phyloP scores from a whole-genome alignment of 2,797 vertebrate genomes.

The Xiphorhynchus erythropygius region DNA sequence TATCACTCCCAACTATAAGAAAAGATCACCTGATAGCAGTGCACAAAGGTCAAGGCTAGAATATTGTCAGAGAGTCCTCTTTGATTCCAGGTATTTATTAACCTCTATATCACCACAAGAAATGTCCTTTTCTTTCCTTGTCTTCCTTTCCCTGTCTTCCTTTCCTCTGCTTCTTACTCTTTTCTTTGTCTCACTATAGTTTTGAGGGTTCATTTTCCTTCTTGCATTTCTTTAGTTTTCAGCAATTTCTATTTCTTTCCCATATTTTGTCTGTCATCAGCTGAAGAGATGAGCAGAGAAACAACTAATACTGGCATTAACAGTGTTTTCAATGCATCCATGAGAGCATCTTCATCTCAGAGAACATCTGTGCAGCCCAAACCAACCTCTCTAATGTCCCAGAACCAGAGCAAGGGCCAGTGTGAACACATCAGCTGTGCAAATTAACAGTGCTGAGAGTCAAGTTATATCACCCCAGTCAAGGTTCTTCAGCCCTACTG shows the following conservation, averaged over 20 bases:
- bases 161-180: not conserved
- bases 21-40: not conserved
- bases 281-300: not conserved
- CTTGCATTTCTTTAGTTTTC: not conserved
- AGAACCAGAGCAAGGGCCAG: not conserved
- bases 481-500: not conserved
- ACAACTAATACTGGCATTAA: not conserved
- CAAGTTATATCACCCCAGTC: not conserved
- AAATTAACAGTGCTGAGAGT: not conserved
- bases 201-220: not conserved
- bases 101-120: not conserved
- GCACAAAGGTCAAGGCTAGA: not conserved
- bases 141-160: not conserved
- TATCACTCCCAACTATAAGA: not conserved
- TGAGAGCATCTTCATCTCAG: not conserved
- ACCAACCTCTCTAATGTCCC: rapidly evolving
- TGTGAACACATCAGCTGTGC: rapidly evolving
- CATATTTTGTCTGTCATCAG: not conserved
- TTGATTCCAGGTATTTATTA: not conserved
- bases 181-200: not conserved
- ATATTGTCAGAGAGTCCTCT: not conserved
- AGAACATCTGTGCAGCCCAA: not conserved
- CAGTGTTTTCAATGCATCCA: not conserved
- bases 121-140: not conserved
- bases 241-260: not conserved